These are phyloP conservation scores for Anoplius nigerrimus DNA, from an alignment of 2,888 invertebrate species.

Conservation along the genomic window DNA sequence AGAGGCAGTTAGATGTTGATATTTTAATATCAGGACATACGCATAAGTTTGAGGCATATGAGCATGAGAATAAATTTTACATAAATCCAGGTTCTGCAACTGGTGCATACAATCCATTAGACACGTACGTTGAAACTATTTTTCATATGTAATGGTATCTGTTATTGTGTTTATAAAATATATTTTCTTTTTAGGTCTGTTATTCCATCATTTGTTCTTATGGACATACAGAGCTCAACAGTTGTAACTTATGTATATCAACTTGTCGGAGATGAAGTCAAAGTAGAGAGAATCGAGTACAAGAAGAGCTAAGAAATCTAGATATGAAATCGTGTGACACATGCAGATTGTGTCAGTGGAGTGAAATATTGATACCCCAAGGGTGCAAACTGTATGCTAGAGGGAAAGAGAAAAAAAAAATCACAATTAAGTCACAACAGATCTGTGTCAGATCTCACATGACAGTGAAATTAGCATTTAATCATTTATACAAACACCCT, in stretches of 20 bases:
- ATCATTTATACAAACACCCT: slow-evolving; percentile 34
- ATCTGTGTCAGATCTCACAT: slow-evolving; percentile 18
- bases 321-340: no score
- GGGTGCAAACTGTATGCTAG: no score
- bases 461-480: slow-evolving; percentile 32
- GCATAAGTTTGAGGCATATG: slow-evolving; percentile 98
- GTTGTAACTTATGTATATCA: slow-evolving; percentile 99
- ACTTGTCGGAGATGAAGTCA: slow-evolving; percentile 97
- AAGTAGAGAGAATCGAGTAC: slow-evolving; percentile 98
- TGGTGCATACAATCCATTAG: slow-evolving; percentile 96
- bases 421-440: slow-evolving; percentile 13
- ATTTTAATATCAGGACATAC: slow-evolving; percentile 99
- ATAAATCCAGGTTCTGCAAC: slow-evolving; percentile 99
- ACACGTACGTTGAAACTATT: slow-evolving; percentile 80
- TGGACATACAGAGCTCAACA: slow-evolving; percentile 99
- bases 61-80: slow-evolving; percentile 98
- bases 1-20: slow-evolving; percentile 98
- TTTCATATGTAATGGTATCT: neutral
- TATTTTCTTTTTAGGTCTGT: slow-evolving; percentile 81
- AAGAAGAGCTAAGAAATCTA: slow-evolving; percentile 84
- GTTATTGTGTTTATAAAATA: neutral
- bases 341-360: no score
- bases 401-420: no score
- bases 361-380: no score
- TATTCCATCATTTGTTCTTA: slow-evolving; percentile 97